Conservation (phyloP, 2,888 invertebrate genomes). For the Digitonthophagus gazella region DNA sequence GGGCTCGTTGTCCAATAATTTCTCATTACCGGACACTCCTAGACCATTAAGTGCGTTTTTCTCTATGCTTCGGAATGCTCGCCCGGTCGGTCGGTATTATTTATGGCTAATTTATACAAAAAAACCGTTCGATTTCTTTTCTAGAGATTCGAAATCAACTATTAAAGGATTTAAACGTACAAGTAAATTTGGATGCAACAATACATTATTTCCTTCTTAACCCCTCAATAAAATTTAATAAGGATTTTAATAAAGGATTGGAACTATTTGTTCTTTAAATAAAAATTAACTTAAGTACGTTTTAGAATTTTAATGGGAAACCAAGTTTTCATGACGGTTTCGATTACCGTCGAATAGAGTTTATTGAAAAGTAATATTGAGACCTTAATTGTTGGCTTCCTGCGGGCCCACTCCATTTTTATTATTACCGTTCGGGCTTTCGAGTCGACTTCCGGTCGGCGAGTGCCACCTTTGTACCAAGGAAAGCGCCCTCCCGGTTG, state of each 20-base stretch:
- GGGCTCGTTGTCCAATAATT: conserved; percentile 10
- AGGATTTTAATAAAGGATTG: neutral
- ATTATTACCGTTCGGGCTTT: neutral
- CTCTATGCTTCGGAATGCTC: neutral
- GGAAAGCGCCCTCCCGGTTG: too few relatives aligned
- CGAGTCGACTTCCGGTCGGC: neutral
- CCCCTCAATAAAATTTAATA: neutral
- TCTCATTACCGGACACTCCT: conserved; percentile 14
- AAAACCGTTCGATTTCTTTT: neutral
- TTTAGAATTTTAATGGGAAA: neutral
- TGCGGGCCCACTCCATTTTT: neutral
- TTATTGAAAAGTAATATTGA: neutral
- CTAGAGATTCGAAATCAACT: neutral
- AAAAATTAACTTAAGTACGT: neutral
- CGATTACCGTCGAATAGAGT: neutral
- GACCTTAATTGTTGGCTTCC: neutral
- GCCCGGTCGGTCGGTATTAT: conserved; percentile 9
- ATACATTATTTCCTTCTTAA: neutral
- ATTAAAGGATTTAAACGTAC: neutral
- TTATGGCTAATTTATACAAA: conserved; percentile 6
- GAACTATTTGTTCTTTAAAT: neutral
- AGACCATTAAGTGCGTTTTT: conserved; percentile 7
- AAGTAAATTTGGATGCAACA: neutral
- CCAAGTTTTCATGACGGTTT: neutral
- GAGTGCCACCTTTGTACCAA: neutral